Base-by-base conservation (phyloP, 2,113 vertebrate species). In the Falcunculus frontatus region DNA sequence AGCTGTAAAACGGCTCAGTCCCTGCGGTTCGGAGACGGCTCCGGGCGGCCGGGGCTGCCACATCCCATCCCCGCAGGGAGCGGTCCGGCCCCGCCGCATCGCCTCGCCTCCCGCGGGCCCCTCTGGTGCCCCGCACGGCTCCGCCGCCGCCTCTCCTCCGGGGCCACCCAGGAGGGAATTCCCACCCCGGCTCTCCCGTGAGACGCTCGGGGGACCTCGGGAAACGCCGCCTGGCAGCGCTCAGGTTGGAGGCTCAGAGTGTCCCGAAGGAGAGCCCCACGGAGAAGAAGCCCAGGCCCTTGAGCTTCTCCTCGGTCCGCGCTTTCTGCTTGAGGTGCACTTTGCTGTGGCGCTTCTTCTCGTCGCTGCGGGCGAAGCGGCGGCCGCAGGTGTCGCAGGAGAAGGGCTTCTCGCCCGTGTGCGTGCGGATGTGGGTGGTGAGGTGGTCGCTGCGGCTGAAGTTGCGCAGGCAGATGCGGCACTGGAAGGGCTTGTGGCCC, bases 401-500 rank as follows among this genome's bases (percentile, higher is more conserved):
- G 72, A 99, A 99, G 69, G 99, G 99, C 93, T 99, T 99, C 98
- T 99, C 99, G 1, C 99, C 99, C 0, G 99, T 99, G 98, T 99
- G 99, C 82, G 99, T 99, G 97, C 99, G 98, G 97, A 99, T 99
- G 98, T 99, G 99, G 41, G 99, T 99, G 97, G 99, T 99, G 59
- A 99, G 98, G 98, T 99, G 99, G 96, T 99, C 99, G 42, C 99
- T 99, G 90, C 99, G 99, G 98, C 99, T 99, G 98, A 99, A 99
- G 94, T 98, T 99, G 93, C 99, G 98, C 98, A 99, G 94, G 97
- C 99, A 99, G 98, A 99, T 99, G 97, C 99, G 99, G 97, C 99
- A 99, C 98, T 99, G 99, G 98, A 99, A 99, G 50, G 99, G 99
- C 73, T 99, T 99, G 98, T 99, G 99, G 73, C 99, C 99, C 1